Evolutionary conservation across 2,113 vertebrate genomes (phyloP).

Genomic region (Harpagus bidentatus): DNA sequence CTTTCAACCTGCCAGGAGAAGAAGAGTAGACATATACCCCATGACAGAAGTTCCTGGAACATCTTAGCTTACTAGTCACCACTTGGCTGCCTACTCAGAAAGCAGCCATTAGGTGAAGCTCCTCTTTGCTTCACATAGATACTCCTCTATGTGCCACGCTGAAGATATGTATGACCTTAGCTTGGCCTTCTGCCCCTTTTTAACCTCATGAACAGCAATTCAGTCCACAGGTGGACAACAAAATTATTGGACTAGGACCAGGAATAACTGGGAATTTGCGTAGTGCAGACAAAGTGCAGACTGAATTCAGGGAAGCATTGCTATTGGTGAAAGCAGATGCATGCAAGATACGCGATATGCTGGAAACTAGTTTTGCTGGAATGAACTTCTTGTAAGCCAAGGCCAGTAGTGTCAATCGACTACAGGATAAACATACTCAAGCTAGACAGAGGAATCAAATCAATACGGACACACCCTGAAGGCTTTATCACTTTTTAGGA

Average conservation of each 20-base stretch:
- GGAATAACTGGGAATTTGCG: background rate
- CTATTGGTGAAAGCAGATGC: background rate
- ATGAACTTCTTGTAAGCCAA: background rate
- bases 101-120: background rate
- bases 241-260: background rate
- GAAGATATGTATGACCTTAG: background rate
- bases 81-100: background rate
- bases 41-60: background rate
- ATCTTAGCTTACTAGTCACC: background rate
- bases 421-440: background rate
- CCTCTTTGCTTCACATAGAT: background rate
- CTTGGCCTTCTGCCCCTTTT: background rate
- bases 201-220: background rate
- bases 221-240: background rate
- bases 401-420: background rate
- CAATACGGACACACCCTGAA: background rate
- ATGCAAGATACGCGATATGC: rapidly evolving
- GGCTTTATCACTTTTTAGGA: background rate
- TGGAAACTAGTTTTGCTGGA: background rate
- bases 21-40: background rate
- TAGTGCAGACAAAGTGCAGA: background rate
- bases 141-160: background rate
- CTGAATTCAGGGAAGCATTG: background rate
- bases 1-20: background rate
- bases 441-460: background rate